These are phyloP conservation scores for Cariama cristata DNA, from an alignment of 2,113 vertebrate species.

Conservation along the genomic window DNA sequence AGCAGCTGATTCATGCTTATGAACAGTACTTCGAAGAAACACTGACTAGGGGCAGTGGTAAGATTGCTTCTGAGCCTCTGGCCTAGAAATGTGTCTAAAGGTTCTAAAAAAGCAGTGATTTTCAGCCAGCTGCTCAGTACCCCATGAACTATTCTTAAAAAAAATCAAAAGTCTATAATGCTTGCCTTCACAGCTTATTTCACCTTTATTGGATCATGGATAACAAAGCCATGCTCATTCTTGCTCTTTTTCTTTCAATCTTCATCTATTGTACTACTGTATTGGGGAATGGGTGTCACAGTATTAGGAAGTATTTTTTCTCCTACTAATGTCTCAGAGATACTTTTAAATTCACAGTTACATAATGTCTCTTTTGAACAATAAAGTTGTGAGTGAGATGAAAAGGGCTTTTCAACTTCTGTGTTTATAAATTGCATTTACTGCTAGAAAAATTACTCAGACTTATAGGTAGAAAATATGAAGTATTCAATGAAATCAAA, in stretches of 20 bases:
- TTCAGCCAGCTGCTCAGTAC: conserved; percentile 15
- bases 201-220: conserved; percentile 26
- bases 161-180: conserved; percentile 13
- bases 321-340: neutral
- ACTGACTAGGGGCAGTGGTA: neutral
- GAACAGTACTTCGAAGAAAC: neutral
- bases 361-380: neutral
- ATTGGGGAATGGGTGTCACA: neutral
- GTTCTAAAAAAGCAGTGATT: conserved; percentile 13
- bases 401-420: neutral
- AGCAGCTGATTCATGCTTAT: neutral
- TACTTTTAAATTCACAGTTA: neutral
- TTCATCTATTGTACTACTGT: neutral
- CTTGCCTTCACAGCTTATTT: conserved; percentile 48
- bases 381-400: neutral
- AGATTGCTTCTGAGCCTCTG: neutral
- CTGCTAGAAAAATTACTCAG: neutral
- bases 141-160: conserved; percentile 34
- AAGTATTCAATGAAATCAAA: neutral
- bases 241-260: neutral
- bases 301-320: neutral
- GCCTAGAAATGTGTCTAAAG: neutral
- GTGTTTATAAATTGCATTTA: neutral
- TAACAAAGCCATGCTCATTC: neutral
- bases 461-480: neutral